Conservation (phyloP, 2,888 invertebrate species). For the Drosophila nr. medialis region DNA sequence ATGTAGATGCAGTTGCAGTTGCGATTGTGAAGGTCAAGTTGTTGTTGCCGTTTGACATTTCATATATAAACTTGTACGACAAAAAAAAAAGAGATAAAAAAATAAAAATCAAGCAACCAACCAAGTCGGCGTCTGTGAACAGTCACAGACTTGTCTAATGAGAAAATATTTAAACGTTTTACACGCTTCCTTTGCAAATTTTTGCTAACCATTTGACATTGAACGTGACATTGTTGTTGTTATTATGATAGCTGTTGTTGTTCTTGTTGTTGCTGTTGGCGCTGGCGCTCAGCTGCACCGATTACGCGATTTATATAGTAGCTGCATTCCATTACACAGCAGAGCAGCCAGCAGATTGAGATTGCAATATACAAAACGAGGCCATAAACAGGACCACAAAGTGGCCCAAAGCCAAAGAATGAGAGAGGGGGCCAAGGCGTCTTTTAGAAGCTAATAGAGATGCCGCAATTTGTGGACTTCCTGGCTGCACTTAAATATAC, state of each 20-base stretch:
- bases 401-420: slow-evolving; percentile 3
- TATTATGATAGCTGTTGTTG: neutral
- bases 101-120: slow-evolving; percentile 32
- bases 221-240: slow-evolving; percentile 76
- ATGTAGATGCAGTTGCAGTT: slow-evolving; percentile 56
- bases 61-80: slow-evolving; percentile 66
- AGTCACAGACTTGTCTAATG: slow-evolving; percentile 69
- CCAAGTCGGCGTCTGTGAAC: slow-evolving; percentile 51
- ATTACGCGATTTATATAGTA: slow-evolving; percentile 69
- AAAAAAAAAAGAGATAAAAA: slow-evolving; percentile 20
- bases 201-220: slow-evolving; percentile 72
- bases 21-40: slow-evolving; percentile 68
- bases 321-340: slow-evolving; percentile 49
- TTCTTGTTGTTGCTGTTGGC: slow-evolving; percentile 13
- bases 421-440: neutral
- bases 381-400: slow-evolving; percentile 52
- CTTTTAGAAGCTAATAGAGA: neutral
- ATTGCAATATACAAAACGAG: slow-evolving; percentile 19
- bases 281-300: slow-evolving; percentile 60
- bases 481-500: neutral
- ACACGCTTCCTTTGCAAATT: slow-evolving; percentile 79
- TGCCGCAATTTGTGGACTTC: neutral
- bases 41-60: slow-evolving; percentile 73
- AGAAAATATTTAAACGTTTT: slow-evolving; percentile 78
- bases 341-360: slow-evolving; percentile 15